Base-by-base conservation (phyloP, 2,113 vertebrate genomes). In the Peromyscus leucopus region DNA sequence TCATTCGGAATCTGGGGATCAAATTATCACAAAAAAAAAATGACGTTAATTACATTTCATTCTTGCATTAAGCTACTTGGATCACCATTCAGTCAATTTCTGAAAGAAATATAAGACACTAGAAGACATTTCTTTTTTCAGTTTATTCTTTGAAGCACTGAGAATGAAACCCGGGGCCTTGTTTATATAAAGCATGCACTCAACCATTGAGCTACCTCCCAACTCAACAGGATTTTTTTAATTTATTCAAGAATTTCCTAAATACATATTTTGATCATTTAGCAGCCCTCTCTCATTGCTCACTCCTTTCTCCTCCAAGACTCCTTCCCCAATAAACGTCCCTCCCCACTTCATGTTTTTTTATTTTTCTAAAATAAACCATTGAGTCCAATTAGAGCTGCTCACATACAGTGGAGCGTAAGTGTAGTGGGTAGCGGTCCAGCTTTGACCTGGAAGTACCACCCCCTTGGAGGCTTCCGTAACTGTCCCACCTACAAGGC, bases 51-150 rank as follows among this genome's bases (percentile, higher is more conserved):
- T 26, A 90, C 48, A 80, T 76, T 92, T 31, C 33, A 76, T 55
- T 88, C 92, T 79, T 22, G 51, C 6, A 5, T 48, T 76, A 55
- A 84, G 9, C 17, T 59, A 7, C 11, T 93, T 16, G 5, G n/a
- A 59, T 91, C 80, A 91, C 71, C 39, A 83, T 65, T 93, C 61
- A 57, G 12, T 61, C 51, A 89, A 96, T 86, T 80, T 91, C n/a
- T 89, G 46, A 33, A 84, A 86, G 33, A 48, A 89, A 85, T 6
- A 33, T 51, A 42, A 48, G 91, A 72, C 22, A 57, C 5, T 24
- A 63, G 5, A 11, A 16, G 11, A 22, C 36, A n/a, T 55, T 26
- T n/a, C 5, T 15, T 69, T 5, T 87, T 51, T 36, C 10, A 7
- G 3, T 22, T 19, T 48, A 19, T 5, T 48, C 48, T 21, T 87